Base-by-base conservation (phyloP, 2,888 invertebrate genomes). In the Yponomeuta cagnagella region DNA sequence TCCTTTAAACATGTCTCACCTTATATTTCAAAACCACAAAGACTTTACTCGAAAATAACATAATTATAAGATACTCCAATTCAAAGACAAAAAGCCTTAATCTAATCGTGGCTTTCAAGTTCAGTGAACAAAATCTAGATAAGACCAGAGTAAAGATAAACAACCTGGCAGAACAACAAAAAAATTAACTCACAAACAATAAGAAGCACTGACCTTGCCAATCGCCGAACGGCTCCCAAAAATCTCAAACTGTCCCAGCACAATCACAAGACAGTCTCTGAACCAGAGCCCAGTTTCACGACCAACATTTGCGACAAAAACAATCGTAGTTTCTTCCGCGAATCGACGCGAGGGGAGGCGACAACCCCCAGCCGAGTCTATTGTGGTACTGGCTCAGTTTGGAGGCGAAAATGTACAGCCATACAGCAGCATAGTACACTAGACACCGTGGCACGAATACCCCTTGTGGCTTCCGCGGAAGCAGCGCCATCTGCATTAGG, bases 301-400 rank as follows among this genome's bases (percentile, higher is more conserved):
- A 67, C 15, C 43, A 67, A 37, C 3, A 43, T 67, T 67, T 67
- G 33, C 63, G 12, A 65, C 52, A 5, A 67, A 33, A 37, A 15
- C 67, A 33, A n/a, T n/a, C 67, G 67, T 12, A 67, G 37, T 68
- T 37, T 68, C n/a, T 68, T 43, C 48, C 68, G 68, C 48, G 23
- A 48, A 48, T 43, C 48, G 48, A 8, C n/a, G 10, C 37, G 15
- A n/a, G 43, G 37, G 48, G 68, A 68, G 43, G 43, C 68, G 37
- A 68, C 68, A 23, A 12, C 37, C 68, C 68, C 23, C 68, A n/a
- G 9, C 68, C 48, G 68, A 37, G 8, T 48, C 68, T 9, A 43
- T 68, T 68, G 68, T 68, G 68, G 23, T 23, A 68, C 68, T 68
- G 68, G 23, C 68, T 37, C 12, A 12, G 65, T 58, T 58, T 15